These are phyloP conservation scores for Acipenser ruthenus DNA, from an alignment of 2,797 vertebrate species.

Conservation along the genomic window DNA sequence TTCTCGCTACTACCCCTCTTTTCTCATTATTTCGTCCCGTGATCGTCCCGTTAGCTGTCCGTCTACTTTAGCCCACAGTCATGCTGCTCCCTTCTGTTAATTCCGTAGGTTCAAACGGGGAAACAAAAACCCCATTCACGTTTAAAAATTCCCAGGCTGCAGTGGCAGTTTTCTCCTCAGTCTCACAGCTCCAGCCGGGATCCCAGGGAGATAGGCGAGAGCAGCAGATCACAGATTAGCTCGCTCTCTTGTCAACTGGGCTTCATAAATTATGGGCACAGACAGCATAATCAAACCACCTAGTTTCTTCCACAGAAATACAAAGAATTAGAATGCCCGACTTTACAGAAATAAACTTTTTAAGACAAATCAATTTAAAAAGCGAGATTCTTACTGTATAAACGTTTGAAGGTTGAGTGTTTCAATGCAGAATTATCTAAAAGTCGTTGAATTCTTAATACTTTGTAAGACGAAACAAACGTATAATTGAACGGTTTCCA, in stretches of 20 bases:
- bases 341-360: too few species aligned
- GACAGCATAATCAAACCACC: too few species aligned
- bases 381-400: too few species aligned
- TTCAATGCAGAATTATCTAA: too few species aligned
- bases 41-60: neutral
- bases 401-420: too few species aligned
- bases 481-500: too few species aligned
- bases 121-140: neutral
- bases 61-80: neutral
- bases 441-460: too few species aligned
- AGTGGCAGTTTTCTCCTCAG: neutral
- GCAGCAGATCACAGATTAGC: neutral
- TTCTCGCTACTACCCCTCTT: neutral
- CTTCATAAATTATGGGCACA: too few species aligned
- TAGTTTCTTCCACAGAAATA: too few species aligned
- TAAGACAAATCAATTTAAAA: too few species aligned
- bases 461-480: too few species aligned
- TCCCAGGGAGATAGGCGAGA: neutral
- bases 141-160: neutral
- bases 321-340: too few species aligned
- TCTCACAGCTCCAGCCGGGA: neutral
- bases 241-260: neutral
- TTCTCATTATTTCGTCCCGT: neutral
- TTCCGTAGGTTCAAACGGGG: neutral
- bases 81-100: neutral